These are phyloP conservation scores for Noctua janthe DNA, from an alignment of 2,888 invertebrate species.

Conservation along the genomic window DNA sequence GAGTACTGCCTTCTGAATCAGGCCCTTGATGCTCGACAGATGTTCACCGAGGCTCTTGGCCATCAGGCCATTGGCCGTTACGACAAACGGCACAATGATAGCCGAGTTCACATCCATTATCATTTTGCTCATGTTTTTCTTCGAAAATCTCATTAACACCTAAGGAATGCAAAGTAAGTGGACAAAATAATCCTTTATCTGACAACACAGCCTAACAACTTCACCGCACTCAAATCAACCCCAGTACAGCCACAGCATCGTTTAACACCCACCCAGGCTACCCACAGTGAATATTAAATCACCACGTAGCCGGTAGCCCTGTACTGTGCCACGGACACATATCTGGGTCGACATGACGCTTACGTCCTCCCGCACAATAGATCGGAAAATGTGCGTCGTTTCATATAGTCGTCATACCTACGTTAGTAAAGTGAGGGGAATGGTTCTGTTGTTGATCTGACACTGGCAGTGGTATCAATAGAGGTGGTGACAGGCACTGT, in stretches of 20 bases:
- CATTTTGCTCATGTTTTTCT: background rate
- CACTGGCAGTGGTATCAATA: constrained; percentile 15
- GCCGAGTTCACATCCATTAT: too few species aligned
- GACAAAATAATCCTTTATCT: background rate
- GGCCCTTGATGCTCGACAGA: too few species aligned
- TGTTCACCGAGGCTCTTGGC: too few species aligned
- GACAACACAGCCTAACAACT: background rate
- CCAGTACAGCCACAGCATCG: constrained; percentile 10
- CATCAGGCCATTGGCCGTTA: too few species aligned
- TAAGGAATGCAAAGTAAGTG: background rate
- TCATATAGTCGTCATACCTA: constrained; percentile 55
- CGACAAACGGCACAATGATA: too few species aligned
- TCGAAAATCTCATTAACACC: background rate
- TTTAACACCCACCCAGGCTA: constrained; percentile 28
- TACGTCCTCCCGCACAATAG: constrained; percentile 64
- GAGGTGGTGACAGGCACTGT: background rate
- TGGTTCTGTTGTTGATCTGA: constrained; percentile 32
- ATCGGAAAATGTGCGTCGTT: constrained; percentile 69
- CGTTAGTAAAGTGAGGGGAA: constrained; percentile 53
- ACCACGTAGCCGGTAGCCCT: constrained; percentile 50
- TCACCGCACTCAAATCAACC: background rate
- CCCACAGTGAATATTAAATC: constrained; percentile 47
- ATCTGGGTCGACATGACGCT: constrained; percentile 66
- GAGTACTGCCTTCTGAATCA: too few species aligned
- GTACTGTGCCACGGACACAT: constrained; percentile 53